Base-by-base conservation (phyloP, 1,140 invertebrate genomes). In the Parasteatoda tepidariorum region DNA sequence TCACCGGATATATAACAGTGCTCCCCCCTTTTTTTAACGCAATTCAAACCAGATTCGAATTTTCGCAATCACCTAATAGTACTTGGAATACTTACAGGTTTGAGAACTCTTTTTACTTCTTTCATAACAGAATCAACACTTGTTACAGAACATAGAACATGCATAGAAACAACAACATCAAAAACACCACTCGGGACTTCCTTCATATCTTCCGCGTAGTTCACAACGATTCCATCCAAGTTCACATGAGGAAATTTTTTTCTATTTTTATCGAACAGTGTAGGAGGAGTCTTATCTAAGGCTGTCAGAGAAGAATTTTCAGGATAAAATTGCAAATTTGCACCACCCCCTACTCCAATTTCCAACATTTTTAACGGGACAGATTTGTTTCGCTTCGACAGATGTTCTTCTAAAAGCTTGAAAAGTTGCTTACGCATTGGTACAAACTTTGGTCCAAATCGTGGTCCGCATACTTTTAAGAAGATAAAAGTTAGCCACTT, bases 51-150 rank as follows among this genome's bases (percentile, higher is more conserved):
- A n/a, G n/a, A n/a, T n/a, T n/a, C n/a, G n/a, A n/a, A n/a, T n/a
- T n/a, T n/a, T n/a, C n/a, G n/a, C n/a, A n/a, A n/a, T n/a, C n/a
- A n/a, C n/a, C n/a, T n/a, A n/a, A n/a, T n/a, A n/a, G n/a, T n/a
- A n/a, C n/a, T n/a, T n/a, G n/a, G n/a, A 34, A 70, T 59, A 59
- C 57, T 59, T 59, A 59, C 57, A 59, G 57, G 57, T 75, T 75
- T 75, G 13, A 89, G 83, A 4, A 89, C 88, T 18, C 88, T 66
- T 11, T 82, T 81, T 24, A 89, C 85, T 85, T 89, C 88, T 41
- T 85, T 74, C 18, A 89, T 34, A 9, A 87, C 84, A 57, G 75
- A 71, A 34, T 59, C 33, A 7, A 87, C 38, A 79, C 88, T 79
- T 18, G 68, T 41, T 15, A 88, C 88, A 61, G 83, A 85, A 68